Conservation (phyloP, 2,113 vertebrate species). For the Prochilodus magdalenae region DNA sequence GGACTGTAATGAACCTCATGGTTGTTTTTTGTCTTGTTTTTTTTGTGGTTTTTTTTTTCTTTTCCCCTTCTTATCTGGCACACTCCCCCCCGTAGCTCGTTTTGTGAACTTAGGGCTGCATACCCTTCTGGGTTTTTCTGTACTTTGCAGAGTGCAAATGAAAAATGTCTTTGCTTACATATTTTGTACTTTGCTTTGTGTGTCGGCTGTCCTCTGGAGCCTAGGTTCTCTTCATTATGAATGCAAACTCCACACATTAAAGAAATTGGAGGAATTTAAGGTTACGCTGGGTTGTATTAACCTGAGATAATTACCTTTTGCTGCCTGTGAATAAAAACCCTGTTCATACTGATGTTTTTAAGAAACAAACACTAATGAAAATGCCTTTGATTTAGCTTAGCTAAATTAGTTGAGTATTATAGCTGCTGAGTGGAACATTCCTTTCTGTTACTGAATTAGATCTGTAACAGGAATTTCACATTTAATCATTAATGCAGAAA, state of each 20-base stretch:
- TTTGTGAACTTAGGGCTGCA: slow-evolving; percentile 48
- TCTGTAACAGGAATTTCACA: background rate
- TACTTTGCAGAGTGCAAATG: slow-evolving; percentile 50
- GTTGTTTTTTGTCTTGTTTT: slow-evolving; percentile 50
- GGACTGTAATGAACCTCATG: background rate
- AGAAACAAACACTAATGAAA: background rate
- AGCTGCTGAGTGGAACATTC: background rate
- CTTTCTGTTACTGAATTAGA: background rate
- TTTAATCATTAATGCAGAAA: background rate
- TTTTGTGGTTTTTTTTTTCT: slow-evolving; percentile 15
- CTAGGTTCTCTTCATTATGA: slow-evolving; percentile 51
- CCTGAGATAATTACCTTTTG: slow-evolving; percentile 43
- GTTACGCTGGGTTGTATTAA: slow-evolving; percentile 49
- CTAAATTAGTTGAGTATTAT: background rate
- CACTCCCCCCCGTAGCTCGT: slow-evolving; percentile 4
- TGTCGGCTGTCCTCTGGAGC: slow-evolving; percentile 45
- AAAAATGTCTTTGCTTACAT: slow-evolving; percentile 46
- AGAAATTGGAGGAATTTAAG: slow-evolving; percentile 50
- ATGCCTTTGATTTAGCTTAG: background rate
- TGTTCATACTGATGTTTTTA: background rate
- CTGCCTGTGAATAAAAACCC: background rate
- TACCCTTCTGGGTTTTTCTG: slow-evolving; percentile 51
- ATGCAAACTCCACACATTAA: slow-evolving; percentile 57
- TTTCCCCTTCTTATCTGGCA: background rate
- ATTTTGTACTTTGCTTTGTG: slow-evolving; percentile 44